Evolutionary conservation across 2,888 invertebrate species (phyloP), one percentile per base, ranked within the genome.

Genomic region (Petrophora chlorosata): DNA sequence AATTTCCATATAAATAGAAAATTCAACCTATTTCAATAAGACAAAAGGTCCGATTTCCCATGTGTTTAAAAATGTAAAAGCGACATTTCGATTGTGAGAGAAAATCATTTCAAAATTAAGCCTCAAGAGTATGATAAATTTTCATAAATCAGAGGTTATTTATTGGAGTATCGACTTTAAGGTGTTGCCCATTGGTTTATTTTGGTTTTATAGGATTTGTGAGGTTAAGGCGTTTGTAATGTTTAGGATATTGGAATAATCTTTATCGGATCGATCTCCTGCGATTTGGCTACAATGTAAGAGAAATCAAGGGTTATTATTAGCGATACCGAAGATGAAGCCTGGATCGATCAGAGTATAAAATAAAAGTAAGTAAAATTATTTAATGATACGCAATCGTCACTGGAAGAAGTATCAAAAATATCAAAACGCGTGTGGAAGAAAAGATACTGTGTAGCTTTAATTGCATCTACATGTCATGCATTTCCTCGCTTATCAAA

Each of bases 61-160:
- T 77, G 73, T 64, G 66, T 65, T 51, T 55, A 30, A 57, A 62
- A 58, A 38, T 40, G 53, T 59, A 60, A 57, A 69, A 85, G 59
- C 36, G 66, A 63, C 76, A 65, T 72, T 83, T 63, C 61, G 41
- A 60, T 63, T 71, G 66, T 65, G 46, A 53, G 55, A 44, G 34
- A 53, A 67, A 75, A 84, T 82, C 82, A 83, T 85, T 90, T 88
- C 87, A 87, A 89, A 90, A 89, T 90, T 87, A 89, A 88, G 84
- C 84, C 82, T 85, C 87, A 86, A 83, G 82, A 85, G 82, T 83
- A 85, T 85, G 86, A 88, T 89, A 89, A 83, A 86, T 86, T 89
- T 86, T 86, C 86, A 89, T 90, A 89, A 88, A 89, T 89, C 89
- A 86, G 79, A 71, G 65, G 74, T 85, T 84, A 87, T 89, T 89